A percentile compares a stretch with the other conserved stretches of the same genome.
phyloP scores from a whole-genome alignment of 2,888 invertebrate genomes.

The Xanthorhoe spadicearia region DNA sequence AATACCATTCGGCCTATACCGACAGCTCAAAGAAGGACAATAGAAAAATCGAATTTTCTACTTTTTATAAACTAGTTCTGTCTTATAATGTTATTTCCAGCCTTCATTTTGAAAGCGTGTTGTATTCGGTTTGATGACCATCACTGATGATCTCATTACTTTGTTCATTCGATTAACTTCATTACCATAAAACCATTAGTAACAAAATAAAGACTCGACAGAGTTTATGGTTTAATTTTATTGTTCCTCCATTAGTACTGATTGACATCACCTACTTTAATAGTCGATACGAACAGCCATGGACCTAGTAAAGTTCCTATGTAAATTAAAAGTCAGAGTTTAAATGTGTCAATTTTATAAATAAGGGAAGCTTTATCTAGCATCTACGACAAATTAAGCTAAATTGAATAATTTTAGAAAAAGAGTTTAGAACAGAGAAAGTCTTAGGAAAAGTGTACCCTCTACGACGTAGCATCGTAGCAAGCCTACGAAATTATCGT shows the following conservation, averaged over 20 bases:
- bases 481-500: constrained; percentile 2
- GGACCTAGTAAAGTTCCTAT: neutral
- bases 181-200: neutral
- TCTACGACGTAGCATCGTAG: constrained; percentile 4
- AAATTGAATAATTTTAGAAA: neutral
- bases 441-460: neutral
- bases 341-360: too few relatives aligned
- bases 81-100: neutral
- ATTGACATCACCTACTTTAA: neutral
- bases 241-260: neutral
- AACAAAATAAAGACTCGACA: neutral
- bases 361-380: too few relatives aligned
- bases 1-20: too few relatives aligned
- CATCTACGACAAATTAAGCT: too few relatives aligned
- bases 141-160: neutral
- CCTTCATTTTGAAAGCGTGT: neutral
- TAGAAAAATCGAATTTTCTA: constrained; percentile 1
- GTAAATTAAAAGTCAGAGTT: too few relatives aligned
- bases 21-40: neutral
- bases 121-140: neutral
- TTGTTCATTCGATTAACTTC: constrained; percentile 10
- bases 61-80: neutral
- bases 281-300: neutral
- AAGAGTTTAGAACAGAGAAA: neutral
- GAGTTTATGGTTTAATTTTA: neutral